A percentile compares a stretch with the other conserved stretches of the same genome.
Conservation (phyloP, 2,113 vertebrate species). For the Hirundichthys speculiger region DNA sequence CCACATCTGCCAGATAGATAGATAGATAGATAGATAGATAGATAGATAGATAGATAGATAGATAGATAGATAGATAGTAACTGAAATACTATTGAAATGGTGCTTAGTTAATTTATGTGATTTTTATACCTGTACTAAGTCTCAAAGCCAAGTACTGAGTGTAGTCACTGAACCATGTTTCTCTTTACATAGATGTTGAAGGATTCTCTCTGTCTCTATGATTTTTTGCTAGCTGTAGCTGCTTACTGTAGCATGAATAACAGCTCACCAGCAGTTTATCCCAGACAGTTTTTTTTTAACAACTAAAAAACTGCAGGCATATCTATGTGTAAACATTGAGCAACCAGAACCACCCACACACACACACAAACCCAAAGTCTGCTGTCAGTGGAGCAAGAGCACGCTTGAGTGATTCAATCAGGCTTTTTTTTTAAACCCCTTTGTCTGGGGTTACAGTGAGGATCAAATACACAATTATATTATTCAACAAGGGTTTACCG, state of each 20-base stretch:
- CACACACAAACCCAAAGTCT: constrained; percentile 3
- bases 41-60: too few species aligned
- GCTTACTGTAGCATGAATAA: constrained; percentile 47
- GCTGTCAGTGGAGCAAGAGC: constrained; percentile 37
- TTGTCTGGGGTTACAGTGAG: constrained; percentile 62
- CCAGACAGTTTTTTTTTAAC: constrained; percentile 11
- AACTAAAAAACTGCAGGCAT: constrained; percentile 48
- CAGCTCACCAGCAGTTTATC: constrained; percentile 41
- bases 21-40: too few species aligned
- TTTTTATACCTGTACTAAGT: too few species aligned
- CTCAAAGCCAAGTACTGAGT: too few species aligned
- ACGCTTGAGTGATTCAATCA: constrained; percentile 66
- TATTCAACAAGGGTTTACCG: constrained; percentile 82
- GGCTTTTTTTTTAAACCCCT: constrained; percentile 17
- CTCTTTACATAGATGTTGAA: too few species aligned
- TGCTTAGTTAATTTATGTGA: not conserved
- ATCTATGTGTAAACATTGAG: constrained; percentile 37
- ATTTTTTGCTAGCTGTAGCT: constrained; percentile 4
- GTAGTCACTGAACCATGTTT: too few species aligned
- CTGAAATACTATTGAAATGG: not conserved
- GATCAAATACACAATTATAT: constrained; percentile 80
- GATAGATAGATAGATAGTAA: too few species aligned
- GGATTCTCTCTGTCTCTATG: not conserved
- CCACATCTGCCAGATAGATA: too few species aligned
- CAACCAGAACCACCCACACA: constrained; percentile 45